These are phyloP conservation scores for Chondrilla cf. caribensis DNA, from an alignment of 37 sponge, comb jelly and placozoan species.

Conservation along the genomic window DNA sequence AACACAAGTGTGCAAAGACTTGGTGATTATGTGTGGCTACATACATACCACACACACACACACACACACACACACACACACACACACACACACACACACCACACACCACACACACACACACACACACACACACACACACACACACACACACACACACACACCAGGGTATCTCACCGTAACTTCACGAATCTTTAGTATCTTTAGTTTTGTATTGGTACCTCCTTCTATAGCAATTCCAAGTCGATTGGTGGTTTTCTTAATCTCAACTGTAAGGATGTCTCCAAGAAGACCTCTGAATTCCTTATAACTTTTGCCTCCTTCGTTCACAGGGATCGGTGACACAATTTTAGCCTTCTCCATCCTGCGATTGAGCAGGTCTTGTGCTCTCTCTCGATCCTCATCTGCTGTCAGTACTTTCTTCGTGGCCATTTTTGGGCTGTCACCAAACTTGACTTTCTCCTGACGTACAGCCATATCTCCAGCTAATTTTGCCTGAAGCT, in stretches of 20 bases:
- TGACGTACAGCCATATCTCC: conserved; percentile 7
- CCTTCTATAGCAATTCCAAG: conserved; percentile 91
- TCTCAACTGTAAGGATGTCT: conserved; percentile 45
- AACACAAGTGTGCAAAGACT: neutral
- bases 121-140: conserved; percentile 26
- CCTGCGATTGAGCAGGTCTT: conserved; percentile 43
- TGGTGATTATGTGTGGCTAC: neutral
- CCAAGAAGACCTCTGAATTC: conserved; percentile 71
- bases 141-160: conserved; percentile 33
- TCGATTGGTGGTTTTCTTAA: conserved; percentile 61
- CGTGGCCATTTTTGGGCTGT: neutral
- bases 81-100: no score
- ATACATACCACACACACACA: neutral
- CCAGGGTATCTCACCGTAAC: conserved; percentile 49
- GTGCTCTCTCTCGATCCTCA: conserved; percentile 44
- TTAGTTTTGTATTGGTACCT: conserved; percentile 81
- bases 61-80: conserved; percentile 13
- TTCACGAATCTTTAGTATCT: conserved; percentile 66
- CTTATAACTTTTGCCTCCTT: conserved; percentile 5
- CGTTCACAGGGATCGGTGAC: neutral
- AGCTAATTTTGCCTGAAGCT: neutral
- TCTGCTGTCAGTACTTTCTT: neutral
- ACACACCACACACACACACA: neutral
- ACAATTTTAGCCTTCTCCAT: conserved; percentile 8
- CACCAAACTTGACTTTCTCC: neutral